These are phyloP conservation scores for Cirrhinus mrigala DNA, from an alignment of 2,797 vertebrate species.

Conservation along the genomic window DNA sequence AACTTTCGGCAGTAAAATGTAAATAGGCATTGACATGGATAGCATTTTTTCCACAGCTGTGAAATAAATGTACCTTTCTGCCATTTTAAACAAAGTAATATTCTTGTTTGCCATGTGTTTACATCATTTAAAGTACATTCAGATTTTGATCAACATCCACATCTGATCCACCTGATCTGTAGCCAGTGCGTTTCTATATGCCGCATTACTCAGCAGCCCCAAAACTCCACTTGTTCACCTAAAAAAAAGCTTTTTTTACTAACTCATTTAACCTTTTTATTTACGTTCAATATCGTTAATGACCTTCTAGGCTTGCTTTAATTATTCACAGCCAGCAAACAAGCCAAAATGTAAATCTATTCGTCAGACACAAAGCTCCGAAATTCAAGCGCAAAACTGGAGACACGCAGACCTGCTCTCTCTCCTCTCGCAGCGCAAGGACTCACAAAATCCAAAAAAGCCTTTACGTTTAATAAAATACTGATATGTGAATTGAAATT, in stretches of 20 bases:
- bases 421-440: not conserved
- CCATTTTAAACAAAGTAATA: not conserved
- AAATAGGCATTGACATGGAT: not conserved
- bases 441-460: not conserved
- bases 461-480: not conserved
- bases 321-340: conserved; percentile 76
- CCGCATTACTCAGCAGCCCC: conserved; percentile 60
- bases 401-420: conserved; percentile 17
- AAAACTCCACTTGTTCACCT: conserved; percentile 54
- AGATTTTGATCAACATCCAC: conserved; percentile 6
- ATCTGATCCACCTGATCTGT: conserved; percentile 7
- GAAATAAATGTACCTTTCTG: not conserved
- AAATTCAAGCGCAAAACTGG: conserved; percentile 41
- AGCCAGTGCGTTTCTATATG: conserved; percentile 40
- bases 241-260: conserved; percentile 66
- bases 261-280: conserved; percentile 74
- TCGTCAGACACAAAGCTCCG: conserved; percentile 49
- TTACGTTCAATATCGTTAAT: conserved; percentile 70
- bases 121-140: not conserved
- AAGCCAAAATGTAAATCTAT: conserved; percentile 66
- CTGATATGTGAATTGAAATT: not conserved
- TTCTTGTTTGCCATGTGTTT: not conserved
- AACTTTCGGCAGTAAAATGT: not conserved
- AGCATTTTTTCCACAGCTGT: not conserved
- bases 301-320: conserved; percentile 67